Evolutionary conservation across 2,797 vertebrate genomes (phyloP).

Genomic region (Sebastes baramenuke): DNA sequence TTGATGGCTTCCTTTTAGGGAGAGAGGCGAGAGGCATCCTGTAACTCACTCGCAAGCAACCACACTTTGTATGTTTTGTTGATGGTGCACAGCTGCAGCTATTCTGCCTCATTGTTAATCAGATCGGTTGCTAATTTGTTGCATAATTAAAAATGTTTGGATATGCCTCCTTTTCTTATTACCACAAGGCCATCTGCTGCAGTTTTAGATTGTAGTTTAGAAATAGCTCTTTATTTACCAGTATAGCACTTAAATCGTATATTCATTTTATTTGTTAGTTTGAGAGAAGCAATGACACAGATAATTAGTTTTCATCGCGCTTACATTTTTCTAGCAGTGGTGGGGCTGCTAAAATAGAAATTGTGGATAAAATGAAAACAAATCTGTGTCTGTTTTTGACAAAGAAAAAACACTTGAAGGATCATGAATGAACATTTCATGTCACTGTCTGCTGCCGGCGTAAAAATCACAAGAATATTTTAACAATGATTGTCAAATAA

Average conservation of each 20-base stretch:
- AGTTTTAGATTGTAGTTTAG: constrained; percentile 7
- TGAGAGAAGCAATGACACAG: background rate
- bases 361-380: background rate
- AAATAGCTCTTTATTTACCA: constrained; percentile 25
- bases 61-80: constrained; percentile 37
- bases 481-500: background rate
- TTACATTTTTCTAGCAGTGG: background rate
- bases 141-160: constrained; percentile 19
- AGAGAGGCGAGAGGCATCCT: constrained; percentile 29
- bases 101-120: constrained; percentile 27
- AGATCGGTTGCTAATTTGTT: constrained; percentile 28
- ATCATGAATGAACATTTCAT: constrained; percentile 19
- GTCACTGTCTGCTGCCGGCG: background rate
- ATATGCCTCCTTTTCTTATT: constrained; percentile 13
- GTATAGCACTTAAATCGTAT: background rate
- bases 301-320: constrained; percentile 10
- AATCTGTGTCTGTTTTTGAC: background rate
- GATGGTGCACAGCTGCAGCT: constrained; percentile 47
- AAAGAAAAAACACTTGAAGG: background rate
- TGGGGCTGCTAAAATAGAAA: background rate
- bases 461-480: constrained; percentile 13
- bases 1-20: constrained; percentile 49
- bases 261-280: background rate
- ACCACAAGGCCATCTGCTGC: constrained; percentile 14
- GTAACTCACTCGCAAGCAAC: constrained; percentile 23